Base-by-base conservation (phyloP, 1,140 invertebrate genomes). In the Trichoplusia ni region DNA sequence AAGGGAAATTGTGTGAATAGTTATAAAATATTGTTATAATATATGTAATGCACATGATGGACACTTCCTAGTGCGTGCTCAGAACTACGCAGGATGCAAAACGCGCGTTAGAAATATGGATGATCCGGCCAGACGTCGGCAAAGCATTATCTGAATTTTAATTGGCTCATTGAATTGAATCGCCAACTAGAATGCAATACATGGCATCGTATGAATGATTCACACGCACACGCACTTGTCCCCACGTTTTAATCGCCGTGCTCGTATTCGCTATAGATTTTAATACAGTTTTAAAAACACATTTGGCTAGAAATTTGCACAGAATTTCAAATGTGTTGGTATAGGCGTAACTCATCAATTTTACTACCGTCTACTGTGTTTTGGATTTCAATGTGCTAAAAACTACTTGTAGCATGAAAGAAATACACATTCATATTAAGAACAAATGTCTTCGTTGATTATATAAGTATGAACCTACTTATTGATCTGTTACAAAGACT, bases 81-180 rank as follows among this genome's bases (percentile, higher is more conserved):
- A 44, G 73, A 59, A 49, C 63, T 72, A 49, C 68, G 75, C 84
- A 86, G 82, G 84, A 87, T 86, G 79, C 75, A 75, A 68, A 75
- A 79, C 58, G 78, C 79, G 79, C 81, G 77, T 69, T 70, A 73
- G 77, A 79, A 84, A 85, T 89, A 87, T 79, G 82, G 82, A 87
- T 89, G 82, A 86, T 87, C 79, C 79, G 78, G 66, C 74, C 75
- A 84, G 82, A 84, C 83, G 72, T 67, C 60, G 64, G 63, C 64
- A 65, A 64, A 67, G 71, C 82, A 84, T 82, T 74, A 77, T 80
- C 67, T 79, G 86, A 87, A 89, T 89, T 85, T 81, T 81, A 89
- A 89, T 86, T 61, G 64, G 54, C 82, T 83, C 72, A 82, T 85
- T 89, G 79, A 79, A 85, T 84, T 79, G 75, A 86, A 83, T 82